Evolutionary conservation across 2,113 vertebrate genomes (phyloP).

Genomic region (Probosciger aterrimus): DNA sequence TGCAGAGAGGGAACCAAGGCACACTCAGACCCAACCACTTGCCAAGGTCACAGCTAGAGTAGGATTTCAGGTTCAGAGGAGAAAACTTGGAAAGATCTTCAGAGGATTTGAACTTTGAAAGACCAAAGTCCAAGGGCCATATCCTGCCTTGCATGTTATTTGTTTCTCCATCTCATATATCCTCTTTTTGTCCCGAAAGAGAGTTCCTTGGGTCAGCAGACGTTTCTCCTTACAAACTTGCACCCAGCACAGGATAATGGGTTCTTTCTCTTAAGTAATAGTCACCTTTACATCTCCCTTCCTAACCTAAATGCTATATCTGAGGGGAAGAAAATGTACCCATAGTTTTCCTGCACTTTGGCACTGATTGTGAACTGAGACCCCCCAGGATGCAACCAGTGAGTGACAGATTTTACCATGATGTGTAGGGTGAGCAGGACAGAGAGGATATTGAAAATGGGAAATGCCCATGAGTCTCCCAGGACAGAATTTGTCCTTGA

Average conservation of each 20-base stretch:
- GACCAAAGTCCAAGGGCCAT: neutral
- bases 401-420: neutral
- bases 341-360: neutral
- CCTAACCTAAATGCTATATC: neutral
- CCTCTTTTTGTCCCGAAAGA: neutral
- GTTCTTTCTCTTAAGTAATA: neutral
- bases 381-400: rapidly evolving
- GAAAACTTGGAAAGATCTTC: neutral
- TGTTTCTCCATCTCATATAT: neutral
- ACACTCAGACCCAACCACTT: neutral
- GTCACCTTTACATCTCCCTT: neutral
- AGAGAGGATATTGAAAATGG: neutral
- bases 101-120: neutral
- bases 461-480: neutral
- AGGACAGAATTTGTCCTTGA: neutral
- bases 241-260: neutral
- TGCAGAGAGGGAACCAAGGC: neutral
- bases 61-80: neutral
- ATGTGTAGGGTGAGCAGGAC: neutral
- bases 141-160: neutral
- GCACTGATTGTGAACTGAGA: neutral
- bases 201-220: neutral
- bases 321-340: neutral
- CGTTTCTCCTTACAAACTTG: neutral
- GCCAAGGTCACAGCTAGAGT: neutral